Base-by-base conservation (phyloP, 2,797 vertebrate genomes). In the Leptodactylus fallax region DNA sequence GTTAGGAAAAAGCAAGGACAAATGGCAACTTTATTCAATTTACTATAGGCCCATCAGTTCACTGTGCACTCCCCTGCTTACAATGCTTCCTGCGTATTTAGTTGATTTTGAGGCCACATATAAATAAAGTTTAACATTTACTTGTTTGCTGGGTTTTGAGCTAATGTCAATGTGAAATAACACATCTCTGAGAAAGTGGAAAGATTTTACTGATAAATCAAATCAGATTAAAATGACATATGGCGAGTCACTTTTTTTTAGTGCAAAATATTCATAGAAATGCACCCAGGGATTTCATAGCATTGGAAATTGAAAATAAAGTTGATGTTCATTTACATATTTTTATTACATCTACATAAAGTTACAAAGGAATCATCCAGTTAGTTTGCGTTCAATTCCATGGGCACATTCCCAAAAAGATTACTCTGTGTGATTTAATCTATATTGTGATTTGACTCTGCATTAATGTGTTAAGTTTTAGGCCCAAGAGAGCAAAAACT, bases 331-430 rank as follows among this genome's bases (percentile, higher is more conserved):
- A 89, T 89, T 89, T 89, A 79, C 88, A 89, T 89, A 86, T 86
- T 89, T 86, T 79, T 86, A 89, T 89, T 89, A 86, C 88, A 89
- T 89, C 80, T 89, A 61, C 88, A 89, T 89, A 89, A 89, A 86
- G 79, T 86, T 86, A 86, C 61, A 86, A 89, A 86, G 74, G 61
- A 45, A 82, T 81, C 53, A 89, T 71, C 84, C 78, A 83, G 72
- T 60, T 86, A 89, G 85, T 86, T 69, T 89, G 79, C 71, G 79
- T 82, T 83, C 60, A 86, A 67, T 89, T 82, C 71, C 72, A 79
- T 58, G 9, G 88, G 47, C 74, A 82, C 56, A 77, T 82, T 83
- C 79, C 88, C 82, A 61, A 84, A 79, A 56, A 89, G 61, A 83
- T 86, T 86, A 71, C 61, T 69, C 27, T 79, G 55, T 72, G 65